These are phyloP conservation scores for Rhimphoctona megacephalus DNA, from an alignment of 2,888 invertebrate species.

Conservation along the genomic window DNA sequence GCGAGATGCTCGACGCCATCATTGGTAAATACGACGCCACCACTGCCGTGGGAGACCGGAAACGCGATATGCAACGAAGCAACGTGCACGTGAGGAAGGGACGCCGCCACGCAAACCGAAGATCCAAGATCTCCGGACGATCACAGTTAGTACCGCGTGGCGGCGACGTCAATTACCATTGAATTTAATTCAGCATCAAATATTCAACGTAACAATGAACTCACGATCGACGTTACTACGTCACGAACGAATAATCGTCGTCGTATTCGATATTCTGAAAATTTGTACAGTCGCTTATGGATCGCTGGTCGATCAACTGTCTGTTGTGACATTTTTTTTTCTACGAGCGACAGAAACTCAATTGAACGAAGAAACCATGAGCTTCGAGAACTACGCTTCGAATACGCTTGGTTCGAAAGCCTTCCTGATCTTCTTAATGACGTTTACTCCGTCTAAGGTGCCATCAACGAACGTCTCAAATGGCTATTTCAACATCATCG, in stretches of 20 bases:
- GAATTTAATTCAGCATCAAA: slow-evolving; percentile 4
- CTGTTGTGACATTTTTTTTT: slow-evolving; percentile 36
- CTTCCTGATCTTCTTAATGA: slow-evolving; percentile 69
- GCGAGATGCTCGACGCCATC: slow-evolving; percentile 82
- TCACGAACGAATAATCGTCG: slow-evolving; percentile 11
- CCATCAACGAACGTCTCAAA: background rate
- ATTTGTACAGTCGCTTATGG: slow-evolving; percentile 34
- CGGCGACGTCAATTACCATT: slow-evolving; percentile 72
- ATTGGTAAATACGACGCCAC: slow-evolving; percentile 80
- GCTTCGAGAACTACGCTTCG: slow-evolving; percentile 42
- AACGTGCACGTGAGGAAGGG: slow-evolving; percentile 81
- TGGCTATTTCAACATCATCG: background rate
- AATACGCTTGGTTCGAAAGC: slow-evolving; percentile 61
- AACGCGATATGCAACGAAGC: slow-evolving; percentile 76
- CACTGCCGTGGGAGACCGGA: slow-evolving; percentile 82
- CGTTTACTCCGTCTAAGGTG: slow-evolving; percentile 62
- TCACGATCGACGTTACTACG: slow-evolving; percentile 11
- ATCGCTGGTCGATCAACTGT: slow-evolving; percentile 49
- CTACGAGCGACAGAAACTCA: background rate
- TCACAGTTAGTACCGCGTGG: slow-evolving; percentile 84
- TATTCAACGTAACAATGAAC: slow-evolving; percentile 20
- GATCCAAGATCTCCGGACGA: slow-evolving; percentile 79
- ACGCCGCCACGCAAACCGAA: slow-evolving; percentile 84
- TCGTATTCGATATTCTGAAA: slow-evolving; percentile 29
- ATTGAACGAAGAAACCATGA: slow-evolving; percentile 5